A percentile compares a stretch with the other conserved stretches of the same genome.
These are phyloP conservation scores for Leucophenga montana DNA, from an alignment of 2,888 invertebrate genomes.

Conservation along the genomic window DNA sequence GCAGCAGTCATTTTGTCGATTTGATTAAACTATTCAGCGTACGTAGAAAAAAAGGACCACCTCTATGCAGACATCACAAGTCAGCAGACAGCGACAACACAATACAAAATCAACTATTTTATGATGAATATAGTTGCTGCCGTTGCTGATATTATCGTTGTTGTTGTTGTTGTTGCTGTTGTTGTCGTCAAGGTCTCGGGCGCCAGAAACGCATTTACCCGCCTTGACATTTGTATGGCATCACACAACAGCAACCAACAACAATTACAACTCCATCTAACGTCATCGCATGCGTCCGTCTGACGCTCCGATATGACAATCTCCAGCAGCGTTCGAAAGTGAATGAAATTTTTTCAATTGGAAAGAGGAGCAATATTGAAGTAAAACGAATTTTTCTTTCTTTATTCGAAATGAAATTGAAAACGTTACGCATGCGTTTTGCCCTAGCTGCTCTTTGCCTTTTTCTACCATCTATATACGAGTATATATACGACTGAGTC, in stretches of 20 bases:
- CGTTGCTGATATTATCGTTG: neutral
- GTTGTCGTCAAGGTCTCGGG: conserved; percentile 22
- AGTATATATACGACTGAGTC: neutral
- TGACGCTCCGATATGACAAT: conserved; percentile 2
- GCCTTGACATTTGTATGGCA: conserved; percentile 21
- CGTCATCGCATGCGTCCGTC: conserved; percentile 1
- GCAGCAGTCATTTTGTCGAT: conserved; percentile 16
- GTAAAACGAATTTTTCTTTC: conserved; percentile 9
- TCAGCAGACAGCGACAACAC: neutral
- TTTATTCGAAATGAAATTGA: conserved; percentile 56
- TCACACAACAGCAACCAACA: conserved; percentile 8
- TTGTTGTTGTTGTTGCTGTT: conserved; percentile 2
- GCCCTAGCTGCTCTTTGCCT: conserved; percentile 20
- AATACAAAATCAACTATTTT: conserved; percentile 17
- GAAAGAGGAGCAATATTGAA: too few relatives aligned
- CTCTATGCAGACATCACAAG: neutral
- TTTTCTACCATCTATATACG: neutral
- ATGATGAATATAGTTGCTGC: conserved; percentile 17
- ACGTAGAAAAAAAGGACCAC: neutral
- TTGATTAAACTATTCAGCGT: conserved; percentile 22
- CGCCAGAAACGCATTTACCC: neutral
- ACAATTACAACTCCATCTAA: conserved; percentile 22
- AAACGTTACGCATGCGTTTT: conserved; percentile 63
- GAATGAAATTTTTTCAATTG: neutral
- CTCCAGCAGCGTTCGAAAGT: neutral